Evolutionary conservation across 30 jellyfish, hydroid and myxozoan species (phyloP), one percentile per base, ranked within the genome.

Genomic region (Turritopsis dohrnii): DNA sequence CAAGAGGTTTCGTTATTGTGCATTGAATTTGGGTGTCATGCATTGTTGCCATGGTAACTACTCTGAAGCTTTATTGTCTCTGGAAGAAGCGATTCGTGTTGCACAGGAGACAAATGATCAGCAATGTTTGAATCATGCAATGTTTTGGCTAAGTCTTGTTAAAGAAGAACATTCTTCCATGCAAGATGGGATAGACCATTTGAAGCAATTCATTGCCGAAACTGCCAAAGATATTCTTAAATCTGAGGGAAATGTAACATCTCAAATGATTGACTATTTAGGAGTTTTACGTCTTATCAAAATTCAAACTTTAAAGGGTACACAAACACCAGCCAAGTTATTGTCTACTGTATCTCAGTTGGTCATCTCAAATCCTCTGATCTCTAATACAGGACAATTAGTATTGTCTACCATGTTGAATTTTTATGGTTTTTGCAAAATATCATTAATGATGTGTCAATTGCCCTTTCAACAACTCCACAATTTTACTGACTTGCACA

Each of bases 101-200:
- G 97, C 97, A 23, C 97, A 90, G 54, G 92, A 86, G n/a, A 90
- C 97, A 16, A 86, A 87, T 65, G 97, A 90, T 72, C 79, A 80
- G 19, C 73, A 83, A 21, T 90, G 97, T 60, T 74, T 90, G 65
- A 83, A 86, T 24, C 97, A 90, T 83, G 92, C 97, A 0, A 29
- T 90, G 89, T 80, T 80, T 80, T 80, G 87, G 87, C 21, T 80
- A 27, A 53, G 60, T 52, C 21, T 80, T 0, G 87, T 80, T 22
- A 71, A 80, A 25, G 87, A 52, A 80, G 87, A 80, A 26, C 1
- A 13, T 1, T 18, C 30, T 29, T 21, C 24, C 5, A 1, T 30
- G 18, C 66, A 77, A 21, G 66, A 53, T 16, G 71, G 71, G 13
- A n/a, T 16, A 29, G 21, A 53, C 29, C 73, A 77, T 25, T 7